phyloP scores from a whole-genome alignment of 2,888 invertebrate species.

The Micoletzkya japonica region DNA sequence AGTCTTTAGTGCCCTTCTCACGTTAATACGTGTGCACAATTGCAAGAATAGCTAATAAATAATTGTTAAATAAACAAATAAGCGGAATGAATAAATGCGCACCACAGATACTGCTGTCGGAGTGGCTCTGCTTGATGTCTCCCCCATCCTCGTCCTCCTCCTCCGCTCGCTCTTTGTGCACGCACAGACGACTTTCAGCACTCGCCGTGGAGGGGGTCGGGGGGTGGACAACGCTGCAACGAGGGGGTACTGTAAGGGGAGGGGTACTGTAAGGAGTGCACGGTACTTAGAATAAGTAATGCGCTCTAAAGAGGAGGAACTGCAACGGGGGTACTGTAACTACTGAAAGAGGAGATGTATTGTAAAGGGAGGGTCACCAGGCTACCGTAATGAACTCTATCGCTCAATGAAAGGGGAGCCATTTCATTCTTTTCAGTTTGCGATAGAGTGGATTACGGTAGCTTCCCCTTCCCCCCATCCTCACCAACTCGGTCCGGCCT shows the following conservation, averaged over 20 bases:
- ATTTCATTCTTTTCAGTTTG: too few relatives aligned
- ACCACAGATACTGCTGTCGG: too few relatives aligned
- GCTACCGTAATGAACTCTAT: not conserved
- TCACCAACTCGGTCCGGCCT: slow-evolving; percentile 18
- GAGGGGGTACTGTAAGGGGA: not conserved
- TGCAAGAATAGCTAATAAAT: too few relatives aligned
- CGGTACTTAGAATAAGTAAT: not conserved
- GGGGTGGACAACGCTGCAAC: slow-evolving; percentile 15
- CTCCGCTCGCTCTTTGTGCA: not conserved
- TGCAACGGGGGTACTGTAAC: not conserved
- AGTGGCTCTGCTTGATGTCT: not conserved
- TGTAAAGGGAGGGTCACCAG: not conserved
- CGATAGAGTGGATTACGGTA: too few relatives aligned
- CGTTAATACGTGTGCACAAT: too few relatives aligned
- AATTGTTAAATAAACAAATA: too few relatives aligned
- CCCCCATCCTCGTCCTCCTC: not conserved
- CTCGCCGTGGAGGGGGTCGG: slow-evolving; percentile 11
- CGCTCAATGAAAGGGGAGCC: not conserved
- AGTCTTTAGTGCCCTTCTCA: too few relatives aligned
- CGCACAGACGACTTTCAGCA: not conserved
- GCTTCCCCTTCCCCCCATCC: too few relatives aligned
- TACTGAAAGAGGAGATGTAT: not conserved
- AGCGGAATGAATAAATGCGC: too few relatives aligned
- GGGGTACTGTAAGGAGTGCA: not conserved
- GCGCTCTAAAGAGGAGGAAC: not conserved